A percentile compares a stretch with the other conserved stretches of the same genome.
phyloP scores from a whole-genome alignment of 2,888 invertebrate genomes.

The Leucophenga montana region DNA sequence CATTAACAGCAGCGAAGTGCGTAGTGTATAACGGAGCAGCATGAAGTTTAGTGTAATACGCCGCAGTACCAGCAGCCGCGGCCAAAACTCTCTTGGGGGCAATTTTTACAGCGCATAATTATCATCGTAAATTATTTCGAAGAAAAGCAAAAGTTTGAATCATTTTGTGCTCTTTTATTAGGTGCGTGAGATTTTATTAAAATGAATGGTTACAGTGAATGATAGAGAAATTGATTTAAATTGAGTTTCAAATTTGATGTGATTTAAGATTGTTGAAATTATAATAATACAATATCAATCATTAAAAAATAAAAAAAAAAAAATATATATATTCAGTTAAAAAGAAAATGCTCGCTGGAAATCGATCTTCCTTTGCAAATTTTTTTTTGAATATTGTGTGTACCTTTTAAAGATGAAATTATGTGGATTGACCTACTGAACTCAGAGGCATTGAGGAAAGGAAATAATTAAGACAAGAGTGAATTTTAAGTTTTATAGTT shows the following conservation, averaged over 20 bases:
- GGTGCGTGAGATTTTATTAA: conserved; percentile 60
- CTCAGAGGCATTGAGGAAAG: too few relatives aligned
- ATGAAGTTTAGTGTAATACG: conserved; percentile 38
- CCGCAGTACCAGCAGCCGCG: conserved; percentile 30
- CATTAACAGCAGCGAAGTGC: neutral
- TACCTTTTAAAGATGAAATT: too few relatives aligned
- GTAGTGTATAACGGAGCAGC: neutral
- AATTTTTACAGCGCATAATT: conserved; percentile 68
- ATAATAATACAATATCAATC: too few relatives aligned
- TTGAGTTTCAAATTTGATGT: conserved; percentile 44
- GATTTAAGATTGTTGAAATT: too few relatives aligned
- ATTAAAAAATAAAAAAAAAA: too few relatives aligned
- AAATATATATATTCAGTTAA: too few relatives aligned
- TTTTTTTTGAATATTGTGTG: too few relatives aligned
- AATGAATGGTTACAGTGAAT: conserved; percentile 68
- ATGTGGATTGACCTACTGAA: too few relatives aligned
- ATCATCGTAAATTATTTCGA: conserved; percentile 69
- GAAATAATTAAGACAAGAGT: too few relatives aligned
- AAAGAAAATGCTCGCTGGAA: too few relatives aligned
- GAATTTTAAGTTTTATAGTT: too few relatives aligned
- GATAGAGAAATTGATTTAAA: conserved; percentile 57
- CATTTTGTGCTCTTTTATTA: conserved; percentile 24
- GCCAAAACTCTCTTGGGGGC: conserved; percentile 62
- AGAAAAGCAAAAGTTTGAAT: conserved; percentile 41
- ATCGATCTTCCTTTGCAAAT: too few relatives aligned